Base-by-base conservation (phyloP, 2,797 vertebrate genomes). In the Podarcis siculus region DNA sequence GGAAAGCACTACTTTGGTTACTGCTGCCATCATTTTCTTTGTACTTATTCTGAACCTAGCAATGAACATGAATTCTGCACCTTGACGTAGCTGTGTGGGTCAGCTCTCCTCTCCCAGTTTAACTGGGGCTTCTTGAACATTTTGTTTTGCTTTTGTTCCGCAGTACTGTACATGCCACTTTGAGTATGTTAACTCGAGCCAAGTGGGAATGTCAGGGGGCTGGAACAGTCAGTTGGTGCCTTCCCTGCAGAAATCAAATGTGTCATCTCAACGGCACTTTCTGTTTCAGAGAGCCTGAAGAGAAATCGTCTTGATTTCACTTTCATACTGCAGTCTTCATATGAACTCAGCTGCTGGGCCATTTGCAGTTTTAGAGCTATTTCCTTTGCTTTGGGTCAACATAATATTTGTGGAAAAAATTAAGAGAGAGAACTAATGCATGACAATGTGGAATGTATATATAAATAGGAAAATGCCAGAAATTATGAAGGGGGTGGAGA, bases 211-310 rank as follows among this genome's bases (percentile, higher is more conserved):
- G 76, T 4, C 87, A 92, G 61, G 85, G 32, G 89, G 85, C 78
- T 82, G 61, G 77, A 94, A 90, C 94, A 95, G 92, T 94, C 90
- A 94, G 88, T 67, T 89, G 82, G 58, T 76, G 37, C 79, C 80
- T 92, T 95, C 95, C 94, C 94, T 87, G n/a, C 2, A 90, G 96
- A 93, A 96, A 96, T 95, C 92, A 95, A 94, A 88, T 0, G 3
- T 95, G 94, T 90, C 93, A 92, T 88, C 86, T 91, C 90, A 76
- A 79, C 72, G 82, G 88, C 76, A 83, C 83, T 77, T 84, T 90
- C 1, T 0, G 86, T 15, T 90, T 82, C 88, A 67, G 10, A 2
- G 88, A 90, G 83, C 81, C 81, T 85, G 37, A 64, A 78, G 55
- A 89, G 19, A 23, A 86, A 55, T 15, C 75, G 39, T 1, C 83